phyloP scores from a whole-genome alignment of 2,888 invertebrate genomes.

The Malthinus flaveolus region DNA sequence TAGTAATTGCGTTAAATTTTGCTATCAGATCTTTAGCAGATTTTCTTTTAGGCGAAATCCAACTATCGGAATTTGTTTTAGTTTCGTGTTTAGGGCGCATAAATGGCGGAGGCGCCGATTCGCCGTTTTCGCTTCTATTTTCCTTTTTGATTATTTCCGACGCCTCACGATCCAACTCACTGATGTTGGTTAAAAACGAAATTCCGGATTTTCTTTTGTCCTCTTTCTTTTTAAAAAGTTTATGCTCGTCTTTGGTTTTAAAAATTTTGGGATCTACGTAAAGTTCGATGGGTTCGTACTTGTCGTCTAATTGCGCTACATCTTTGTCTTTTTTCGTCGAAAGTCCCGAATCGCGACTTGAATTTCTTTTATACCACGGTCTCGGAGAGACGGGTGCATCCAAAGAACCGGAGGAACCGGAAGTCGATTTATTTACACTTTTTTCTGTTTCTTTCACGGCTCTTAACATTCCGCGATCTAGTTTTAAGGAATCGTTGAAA shows the following conservation, averaged over 20 bases:
- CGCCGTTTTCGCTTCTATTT: constrained; percentile 42
- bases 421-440: constrained; percentile 33
- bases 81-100: constrained; percentile 49
- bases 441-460: constrained; percentile 49
- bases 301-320: constrained; percentile 48
- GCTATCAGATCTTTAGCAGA: constrained; percentile 62
- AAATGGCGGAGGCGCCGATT: constrained; percentile 49
- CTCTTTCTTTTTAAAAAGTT: constrained; percentile 45
- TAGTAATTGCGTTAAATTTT: constrained; percentile 66
- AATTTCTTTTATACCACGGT: constrained; percentile 69
- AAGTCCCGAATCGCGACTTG: constrained; percentile 39
- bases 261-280: constrained; percentile 54
- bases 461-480: constrained; percentile 57
- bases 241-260: constrained; percentile 36
- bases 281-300: constrained; percentile 48
- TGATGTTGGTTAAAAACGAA: constrained; percentile 72
- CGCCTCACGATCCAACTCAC: constrained; percentile 79
- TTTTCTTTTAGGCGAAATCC: constrained; percentile 47
- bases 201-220: constrained; percentile 62
- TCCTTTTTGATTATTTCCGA: constrained; percentile 70
- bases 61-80: constrained; percentile 40
- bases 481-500: constrained; percentile 55
- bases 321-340: constrained; percentile 45
- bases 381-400: constrained; percentile 58
- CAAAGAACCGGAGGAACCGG: constrained; percentile 40